Conservation (phyloP, 2,797 vertebrate species). For the Macropodus opercularis region DNA sequence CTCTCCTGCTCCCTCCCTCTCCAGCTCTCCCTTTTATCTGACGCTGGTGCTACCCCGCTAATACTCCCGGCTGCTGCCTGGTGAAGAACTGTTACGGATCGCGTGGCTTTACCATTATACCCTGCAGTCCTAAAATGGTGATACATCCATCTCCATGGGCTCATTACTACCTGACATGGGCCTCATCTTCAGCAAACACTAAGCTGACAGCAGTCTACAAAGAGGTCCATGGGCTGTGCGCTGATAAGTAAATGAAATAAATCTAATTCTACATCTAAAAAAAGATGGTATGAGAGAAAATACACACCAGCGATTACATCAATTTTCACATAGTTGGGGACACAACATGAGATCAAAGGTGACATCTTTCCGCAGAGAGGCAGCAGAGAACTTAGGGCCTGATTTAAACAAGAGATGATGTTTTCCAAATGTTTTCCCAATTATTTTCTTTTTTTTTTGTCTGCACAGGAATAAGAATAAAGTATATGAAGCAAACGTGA, state of each 20-base stretch:
- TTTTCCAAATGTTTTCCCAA: conserved; percentile 34
- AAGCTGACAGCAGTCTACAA: conserved; percentile 60
- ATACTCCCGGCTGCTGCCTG: conserved; percentile 96
- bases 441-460: conserved; percentile 53
- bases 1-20: conserved; percentile 81
- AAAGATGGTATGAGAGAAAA: conserved; percentile 31
- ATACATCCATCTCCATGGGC: conserved; percentile 82
- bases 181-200: conserved; percentile 70
- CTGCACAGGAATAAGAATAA: conserved; percentile 11
- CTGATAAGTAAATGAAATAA: conserved; percentile 52
- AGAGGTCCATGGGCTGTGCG: conserved; percentile 36
- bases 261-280: conserved; percentile 54
- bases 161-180: conserved; percentile 75
- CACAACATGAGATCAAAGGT: conserved; percentile 55
- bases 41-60: conserved; percentile 88
- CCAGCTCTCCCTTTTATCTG: conserved; percentile 86
- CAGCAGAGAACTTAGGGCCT: conserved; percentile 52
- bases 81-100: conserved; percentile 96
- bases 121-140: conserved; percentile 90
- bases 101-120: conserved; percentile 94
- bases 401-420: conserved; percentile 59
- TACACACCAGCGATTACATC: conserved; percentile 50
- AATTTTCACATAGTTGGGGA: conserved; percentile 50
- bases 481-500: conserved; percentile 10
- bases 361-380: conserved; percentile 40